Conservation (phyloP, 2,113 vertebrate species). For the Maccullochella peelii region DNA sequence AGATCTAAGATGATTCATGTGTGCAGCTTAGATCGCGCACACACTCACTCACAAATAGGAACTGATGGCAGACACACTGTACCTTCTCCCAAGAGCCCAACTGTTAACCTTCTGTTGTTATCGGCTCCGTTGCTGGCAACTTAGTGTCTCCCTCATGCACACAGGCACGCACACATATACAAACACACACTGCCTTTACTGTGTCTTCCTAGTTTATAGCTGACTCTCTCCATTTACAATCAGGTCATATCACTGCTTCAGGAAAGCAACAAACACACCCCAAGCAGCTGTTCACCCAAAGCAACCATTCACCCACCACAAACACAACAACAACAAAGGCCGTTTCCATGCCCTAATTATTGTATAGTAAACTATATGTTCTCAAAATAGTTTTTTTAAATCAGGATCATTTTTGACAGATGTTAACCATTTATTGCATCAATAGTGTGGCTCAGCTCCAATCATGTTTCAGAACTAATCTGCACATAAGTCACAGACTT, state of each 20-base stretch:
- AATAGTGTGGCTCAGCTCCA: background rate
- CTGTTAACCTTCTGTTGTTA: constrained; percentile 12
- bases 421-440: background rate
- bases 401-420: background rate
- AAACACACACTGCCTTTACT: background rate
- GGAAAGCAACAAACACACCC: constrained; percentile 5
- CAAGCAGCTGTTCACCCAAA: background rate
- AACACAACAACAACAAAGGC: background rate
- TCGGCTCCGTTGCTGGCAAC: too few relatives aligned
- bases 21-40: background rate
- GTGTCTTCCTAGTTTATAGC: background rate
- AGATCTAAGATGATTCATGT: background rate
- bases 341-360: background rate
- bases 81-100: constrained; percentile 6
- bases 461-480: background rate
- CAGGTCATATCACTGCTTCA: background rate
- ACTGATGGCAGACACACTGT: background rate
- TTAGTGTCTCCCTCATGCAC: background rate
- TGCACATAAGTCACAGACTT: background rate
- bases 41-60: constrained; percentile 7
- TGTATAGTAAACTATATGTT: background rate
- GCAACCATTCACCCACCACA: background rate
- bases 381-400: background rate
- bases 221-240: background rate
- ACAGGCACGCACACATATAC: background rate